These are phyloP conservation scores for Prolemur simus DNA, from an alignment of 2,113 vertebrate species.

Conservation along the genomic window DNA sequence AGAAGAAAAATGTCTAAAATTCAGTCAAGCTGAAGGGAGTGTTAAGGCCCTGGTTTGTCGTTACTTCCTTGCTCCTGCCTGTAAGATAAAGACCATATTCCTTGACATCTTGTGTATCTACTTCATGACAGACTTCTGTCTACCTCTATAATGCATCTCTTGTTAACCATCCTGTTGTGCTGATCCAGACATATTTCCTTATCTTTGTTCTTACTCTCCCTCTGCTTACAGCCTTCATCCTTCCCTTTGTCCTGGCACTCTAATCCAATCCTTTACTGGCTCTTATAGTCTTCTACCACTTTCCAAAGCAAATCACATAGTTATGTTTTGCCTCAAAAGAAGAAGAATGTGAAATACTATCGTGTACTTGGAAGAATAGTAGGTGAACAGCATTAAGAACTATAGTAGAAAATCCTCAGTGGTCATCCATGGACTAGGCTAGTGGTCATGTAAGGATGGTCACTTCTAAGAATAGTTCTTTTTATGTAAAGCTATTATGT, in stretches of 20 bases:
- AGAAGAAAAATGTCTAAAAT: neutral
- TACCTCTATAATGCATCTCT: neutral
- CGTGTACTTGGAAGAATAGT: neutral
- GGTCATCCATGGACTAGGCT: neutral
- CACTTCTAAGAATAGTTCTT: neutral
- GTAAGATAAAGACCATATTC: neutral
- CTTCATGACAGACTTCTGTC: neutral
- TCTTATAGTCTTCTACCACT: neutral
- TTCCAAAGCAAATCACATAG: neutral
- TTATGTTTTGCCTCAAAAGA: neutral
- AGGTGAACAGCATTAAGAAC: neutral
- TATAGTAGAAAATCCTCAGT: neutral
- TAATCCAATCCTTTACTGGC: neutral
- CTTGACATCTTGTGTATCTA: neutral
- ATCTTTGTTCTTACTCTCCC: neutral
- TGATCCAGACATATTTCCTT: neutral
- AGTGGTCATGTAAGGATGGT: neutral
- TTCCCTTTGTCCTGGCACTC: neutral
- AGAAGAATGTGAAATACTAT: neutral
- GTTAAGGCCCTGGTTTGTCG: neutral
- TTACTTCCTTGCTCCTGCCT: neutral
- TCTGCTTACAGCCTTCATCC: neutral
- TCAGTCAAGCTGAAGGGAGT: neutral
- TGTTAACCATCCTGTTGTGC: neutral
- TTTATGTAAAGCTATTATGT: neutral